A percentile compares a stretch with the other conserved stretches of the same genome.
These are phyloP conservation scores for Dallia pectoralis DNA, from an alignment of 2,797 vertebrate species.

Conservation along the genomic window DNA sequence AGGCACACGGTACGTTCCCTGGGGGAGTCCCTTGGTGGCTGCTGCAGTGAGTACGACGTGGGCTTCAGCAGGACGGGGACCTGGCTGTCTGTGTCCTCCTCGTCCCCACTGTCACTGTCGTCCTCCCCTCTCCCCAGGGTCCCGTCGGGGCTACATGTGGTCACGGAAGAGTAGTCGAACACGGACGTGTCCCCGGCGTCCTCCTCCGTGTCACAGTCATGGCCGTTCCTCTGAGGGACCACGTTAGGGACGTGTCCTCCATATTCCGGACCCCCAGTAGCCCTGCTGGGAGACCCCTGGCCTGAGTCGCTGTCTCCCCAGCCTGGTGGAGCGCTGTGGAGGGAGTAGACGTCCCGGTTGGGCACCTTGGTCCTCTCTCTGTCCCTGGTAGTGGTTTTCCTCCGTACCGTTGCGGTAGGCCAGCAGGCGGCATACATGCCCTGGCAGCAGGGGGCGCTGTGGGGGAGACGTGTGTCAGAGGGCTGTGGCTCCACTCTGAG, in stretches of 20 bases:
- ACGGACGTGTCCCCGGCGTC: slow-evolving; percentile 64
- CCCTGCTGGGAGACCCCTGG: slow-evolving; percentile 66
- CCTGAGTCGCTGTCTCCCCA: slow-evolving; percentile 72
- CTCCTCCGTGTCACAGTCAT: slow-evolving; percentile 63
- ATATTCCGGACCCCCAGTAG: slow-evolving; percentile 12
- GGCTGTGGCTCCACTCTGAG: slow-evolving; percentile 43
- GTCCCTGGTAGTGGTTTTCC: slow-evolving; percentile 17
- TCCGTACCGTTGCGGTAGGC: slow-evolving; percentile 65
- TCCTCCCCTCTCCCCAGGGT: slow-evolving; percentile 55
- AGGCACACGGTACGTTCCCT: slow-evolving; percentile 69
- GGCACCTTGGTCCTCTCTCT: too few species aligned
- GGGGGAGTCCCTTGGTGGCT: slow-evolving; percentile 27
- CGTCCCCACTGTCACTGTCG: slow-evolving; percentile 49
- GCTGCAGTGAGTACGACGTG: slow-evolving; percentile 49
- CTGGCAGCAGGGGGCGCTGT: slow-evolving; percentile 27
- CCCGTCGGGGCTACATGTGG: slow-evolving; percentile 73
- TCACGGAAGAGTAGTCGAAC: slow-evolving; percentile 78
- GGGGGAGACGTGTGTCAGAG: slow-evolving; percentile 19
- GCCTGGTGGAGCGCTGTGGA: slow-evolving; percentile 38
- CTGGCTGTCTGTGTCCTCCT: slow-evolving; percentile 70
- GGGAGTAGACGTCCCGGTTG: slow-evolving; percentile 38
- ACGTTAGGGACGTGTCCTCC: background rate
- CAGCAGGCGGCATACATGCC: slow-evolving; percentile 62
- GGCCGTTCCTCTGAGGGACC: slow-evolving; percentile 9
- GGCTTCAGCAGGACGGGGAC: slow-evolving; percentile 78